Conservation (phyloP, 2,888 invertebrate species). For the Eilema griseolum region DNA sequence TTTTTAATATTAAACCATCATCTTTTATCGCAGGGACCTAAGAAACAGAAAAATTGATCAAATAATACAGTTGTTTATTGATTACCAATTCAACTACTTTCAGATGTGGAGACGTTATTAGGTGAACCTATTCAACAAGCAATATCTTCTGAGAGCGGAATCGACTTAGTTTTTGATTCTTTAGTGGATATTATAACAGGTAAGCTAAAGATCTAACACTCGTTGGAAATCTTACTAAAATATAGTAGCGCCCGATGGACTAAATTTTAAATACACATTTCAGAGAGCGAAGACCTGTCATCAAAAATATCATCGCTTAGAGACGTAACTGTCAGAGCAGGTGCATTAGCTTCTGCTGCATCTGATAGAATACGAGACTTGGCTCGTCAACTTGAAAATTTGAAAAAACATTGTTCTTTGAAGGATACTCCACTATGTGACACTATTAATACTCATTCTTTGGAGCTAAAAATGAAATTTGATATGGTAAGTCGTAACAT, state of each 20-base stretch:
- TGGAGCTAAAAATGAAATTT: constrained; percentile 88
- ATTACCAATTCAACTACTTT: constrained; percentile 40
- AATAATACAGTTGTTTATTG: constrained; percentile 22
- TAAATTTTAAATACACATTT: constrained; percentile 8
- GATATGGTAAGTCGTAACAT: constrained; percentile 82
- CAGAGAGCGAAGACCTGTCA: constrained; percentile 88
- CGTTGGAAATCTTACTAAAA: background rate
- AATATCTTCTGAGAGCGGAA: constrained; percentile 91
- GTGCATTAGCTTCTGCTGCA: constrained; percentile 83
- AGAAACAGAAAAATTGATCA: background rate
- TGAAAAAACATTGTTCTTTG: constrained; percentile 89
- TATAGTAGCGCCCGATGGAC: no score
- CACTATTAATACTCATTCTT: constrained; percentile 90
- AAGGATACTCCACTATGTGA: constrained; percentile 92
- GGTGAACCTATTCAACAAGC: constrained; percentile 93
- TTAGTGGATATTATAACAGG: constrained; percentile 91
- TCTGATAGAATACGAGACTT: constrained; percentile 88
- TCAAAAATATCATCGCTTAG: constrained; percentile 86
- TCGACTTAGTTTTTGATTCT: constrained; percentile 91
- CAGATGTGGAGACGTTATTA: constrained; percentile 91
- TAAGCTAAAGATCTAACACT: constrained; percentile 61
- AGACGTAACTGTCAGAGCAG: constrained; percentile 85
- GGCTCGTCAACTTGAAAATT: constrained; percentile 86
- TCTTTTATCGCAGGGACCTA: no score
- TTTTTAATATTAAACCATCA: no score